Evolutionary conservation across 2,797 vertebrate species (phyloP).

Genomic region (Numenius phaeopus): DNA sequence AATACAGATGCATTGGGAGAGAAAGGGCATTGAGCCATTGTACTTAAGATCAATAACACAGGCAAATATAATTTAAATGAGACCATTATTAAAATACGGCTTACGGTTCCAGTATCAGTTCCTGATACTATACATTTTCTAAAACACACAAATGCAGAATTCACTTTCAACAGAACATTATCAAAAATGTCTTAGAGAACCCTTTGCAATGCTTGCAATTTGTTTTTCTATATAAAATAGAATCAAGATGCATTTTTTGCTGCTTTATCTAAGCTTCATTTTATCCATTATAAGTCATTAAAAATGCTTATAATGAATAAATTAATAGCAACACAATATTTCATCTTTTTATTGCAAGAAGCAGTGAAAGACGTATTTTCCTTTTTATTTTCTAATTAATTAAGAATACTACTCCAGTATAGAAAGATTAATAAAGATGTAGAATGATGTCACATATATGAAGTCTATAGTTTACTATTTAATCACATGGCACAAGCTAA

Average conservation of each 20-base stretch:
- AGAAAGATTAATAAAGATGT: background rate
- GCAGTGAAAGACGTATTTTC: background rate
- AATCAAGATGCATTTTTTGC: background rate
- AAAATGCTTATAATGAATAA: background rate
- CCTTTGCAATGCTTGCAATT: background rate
- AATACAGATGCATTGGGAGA: background rate
- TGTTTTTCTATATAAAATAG: background rate
- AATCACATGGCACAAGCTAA: background rate
- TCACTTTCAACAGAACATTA: background rate
- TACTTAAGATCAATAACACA: background rate
- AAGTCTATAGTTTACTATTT: slow-evolving; percentile 1
- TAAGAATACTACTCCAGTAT: background rate
- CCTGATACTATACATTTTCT: rapidly evolving
- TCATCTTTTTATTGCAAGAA: background rate
- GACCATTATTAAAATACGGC: background rate
- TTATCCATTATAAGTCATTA: background rate
- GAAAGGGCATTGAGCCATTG: background rate
- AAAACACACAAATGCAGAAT: background rate
- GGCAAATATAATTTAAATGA: background rate
- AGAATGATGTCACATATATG: background rate
- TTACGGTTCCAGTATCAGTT: background rate
- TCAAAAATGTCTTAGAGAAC: background rate
- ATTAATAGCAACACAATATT: background rate
- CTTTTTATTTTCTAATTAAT: background rate
- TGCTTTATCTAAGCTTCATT: background rate